Percentiles rank a stretch among this genome's conserved stretches.
These are phyloP conservation scores for Labrus mixtus DNA, from an alignment of 2,113 vertebrate genomes.

Conservation along the genomic window DNA sequence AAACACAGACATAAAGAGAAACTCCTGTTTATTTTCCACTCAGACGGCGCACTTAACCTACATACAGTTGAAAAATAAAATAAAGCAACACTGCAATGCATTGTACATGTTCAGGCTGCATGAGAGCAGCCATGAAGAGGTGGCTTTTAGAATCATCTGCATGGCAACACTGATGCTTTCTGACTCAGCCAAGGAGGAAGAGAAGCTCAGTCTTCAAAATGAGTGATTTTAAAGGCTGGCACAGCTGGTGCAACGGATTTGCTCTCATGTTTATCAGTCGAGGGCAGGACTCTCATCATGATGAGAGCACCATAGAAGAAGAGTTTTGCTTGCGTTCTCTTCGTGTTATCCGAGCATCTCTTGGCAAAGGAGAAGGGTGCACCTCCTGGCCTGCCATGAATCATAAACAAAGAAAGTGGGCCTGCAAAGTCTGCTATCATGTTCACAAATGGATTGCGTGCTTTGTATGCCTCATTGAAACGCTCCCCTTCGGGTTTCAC, in stretches of 20 bases:
- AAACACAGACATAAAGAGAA: not conserved
- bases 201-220: slow-evolving; percentile 53
- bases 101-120: slow-evolving; percentile 7
- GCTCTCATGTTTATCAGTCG: slow-evolving; percentile 59
- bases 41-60: slow-evolving; percentile 31
- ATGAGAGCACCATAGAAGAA: slow-evolving; percentile 24
- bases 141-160: slow-evolving; percentile 49
- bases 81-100: not conserved
- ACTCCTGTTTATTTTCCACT: not conserved
- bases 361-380: slow-evolving; percentile 4
- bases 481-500: not conserved
- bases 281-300: slow-evolving; percentile 50
- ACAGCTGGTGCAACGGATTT: slow-evolving; percentile 71
- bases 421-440: not conserved
- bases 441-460: not conserved
- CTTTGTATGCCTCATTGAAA: slow-evolving; percentile 1
- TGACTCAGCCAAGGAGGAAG: slow-evolving; percentile 56
- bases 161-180: slow-evolving; percentile 56
- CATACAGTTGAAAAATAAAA: not conserved
- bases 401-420: slow-evolving; percentile 7
- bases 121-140: slow-evolving; percentile 18
- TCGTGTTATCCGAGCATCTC: slow-evolving; percentile 25
- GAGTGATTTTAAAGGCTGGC: slow-evolving; percentile 64
- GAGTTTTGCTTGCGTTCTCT: slow-evolving; percentile 37
- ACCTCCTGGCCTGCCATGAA: not conserved